A percentile compares a stretch with the other conserved stretches of the same genome.
phyloP scores from a whole-genome alignment of 2,797 vertebrate genomes.

The Nasua narica region DNA sequence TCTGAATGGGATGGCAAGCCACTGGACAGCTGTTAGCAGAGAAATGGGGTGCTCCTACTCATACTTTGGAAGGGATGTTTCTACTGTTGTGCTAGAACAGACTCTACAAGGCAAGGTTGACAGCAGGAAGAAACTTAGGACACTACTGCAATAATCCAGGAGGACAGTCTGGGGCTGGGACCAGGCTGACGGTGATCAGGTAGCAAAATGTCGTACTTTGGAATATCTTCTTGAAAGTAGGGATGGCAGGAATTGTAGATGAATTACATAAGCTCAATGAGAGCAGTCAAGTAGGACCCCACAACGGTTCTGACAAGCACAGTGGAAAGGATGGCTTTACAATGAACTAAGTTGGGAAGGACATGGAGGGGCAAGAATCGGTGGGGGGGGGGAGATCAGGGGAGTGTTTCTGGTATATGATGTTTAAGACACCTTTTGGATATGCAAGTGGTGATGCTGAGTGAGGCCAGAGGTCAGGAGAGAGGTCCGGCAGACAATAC shows the following conservation, averaged over 20 bases:
- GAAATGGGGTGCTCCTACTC: background rate
- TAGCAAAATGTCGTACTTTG: background rate
- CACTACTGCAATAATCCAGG: background rate
- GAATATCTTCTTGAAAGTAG: background rate
- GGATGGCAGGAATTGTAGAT: background rate
- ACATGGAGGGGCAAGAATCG: too few species aligned
- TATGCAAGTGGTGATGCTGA: background rate
- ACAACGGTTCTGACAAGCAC: too few species aligned
- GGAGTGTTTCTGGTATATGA: accelerated
- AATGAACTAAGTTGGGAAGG: background rate
- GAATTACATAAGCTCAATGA: background rate
- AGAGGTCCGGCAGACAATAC: background rate
- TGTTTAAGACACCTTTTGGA: background rate
- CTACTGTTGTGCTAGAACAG: background rate
- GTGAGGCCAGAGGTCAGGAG: background rate
- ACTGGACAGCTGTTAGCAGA: background rate
- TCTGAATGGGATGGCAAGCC: background rate
- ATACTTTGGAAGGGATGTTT: background rate
- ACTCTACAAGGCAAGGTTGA: background rate
- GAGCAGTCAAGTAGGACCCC: background rate
- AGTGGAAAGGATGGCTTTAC: background rate
- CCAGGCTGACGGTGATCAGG: background rate
- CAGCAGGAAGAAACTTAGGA: background rate
- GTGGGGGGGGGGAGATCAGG: too few species aligned
- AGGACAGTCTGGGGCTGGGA: background rate